Base-by-base conservation (phyloP, 2,113 vertebrate species). In the Arvicanthis niloticus region DNA sequence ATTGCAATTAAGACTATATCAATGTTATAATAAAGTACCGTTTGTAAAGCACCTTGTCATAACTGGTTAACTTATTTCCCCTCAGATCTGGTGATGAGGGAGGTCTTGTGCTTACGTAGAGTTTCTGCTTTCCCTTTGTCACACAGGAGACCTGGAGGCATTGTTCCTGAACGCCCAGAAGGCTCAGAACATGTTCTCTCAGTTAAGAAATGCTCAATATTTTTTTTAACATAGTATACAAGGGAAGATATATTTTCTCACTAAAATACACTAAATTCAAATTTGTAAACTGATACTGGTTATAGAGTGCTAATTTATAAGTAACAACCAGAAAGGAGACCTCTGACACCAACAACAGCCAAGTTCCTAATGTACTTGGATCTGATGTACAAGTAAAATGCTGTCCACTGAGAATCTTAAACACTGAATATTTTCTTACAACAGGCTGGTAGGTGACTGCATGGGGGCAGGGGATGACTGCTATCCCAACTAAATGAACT, bases 221-320 rank as follows among this genome's bases (percentile, higher is more conserved):
- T 88, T 76, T 88, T 34, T 34, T 51, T 77, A 84, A 48, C 77
- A 22, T 68, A 96, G 77, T 53, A 37, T 24, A 53, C 53, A 31
- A 91, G 78, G 70, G 15, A 53, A 15, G 48, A 4, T 42, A 80
- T 91, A 84, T 86, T n/a, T 95, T 89, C 53, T 73, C 6, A 48
- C 29, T 34, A 81, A 85, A 92, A 81, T 48, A 62, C 34, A n/a
- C n/a, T 45, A 86, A 95, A 62, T 92, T 81, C 10, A 91, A 73
- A 48, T 13, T 48, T 78, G 72, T 40, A 45, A 37, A 62, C 12
- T 67, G 29, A 88, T 68, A 77, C 16, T 31, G 65, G 24, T 45
- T 29, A 68, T 89, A 65, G 91, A 17, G 92, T 17, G 51, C 3
- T 40, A 85, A 91, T 72, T 78, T 84, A 51, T 26, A 91, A 51